Evolutionary conservation across 1,140 invertebrate genomes (phyloP).

Genomic region (Neodiprion virginianus): DNA sequence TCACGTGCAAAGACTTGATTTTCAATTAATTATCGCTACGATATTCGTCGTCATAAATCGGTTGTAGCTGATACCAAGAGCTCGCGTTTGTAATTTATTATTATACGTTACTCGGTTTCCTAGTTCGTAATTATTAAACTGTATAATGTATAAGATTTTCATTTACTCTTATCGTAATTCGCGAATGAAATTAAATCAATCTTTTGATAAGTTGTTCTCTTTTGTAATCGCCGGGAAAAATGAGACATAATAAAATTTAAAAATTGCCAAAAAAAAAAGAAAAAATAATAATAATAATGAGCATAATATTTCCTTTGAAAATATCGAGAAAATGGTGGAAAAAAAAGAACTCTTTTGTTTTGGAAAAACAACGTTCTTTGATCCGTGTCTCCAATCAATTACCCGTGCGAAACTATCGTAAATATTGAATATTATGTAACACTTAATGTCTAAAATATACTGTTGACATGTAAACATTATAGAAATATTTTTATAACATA

Average conservation of each 20-base stretch:
- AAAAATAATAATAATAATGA: neutral
- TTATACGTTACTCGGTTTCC: neutral
- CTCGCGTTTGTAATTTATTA: neutral
- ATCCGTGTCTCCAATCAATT: too few relatives aligned
- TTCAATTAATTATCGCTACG: too few relatives aligned
- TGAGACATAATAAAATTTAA: neutral
- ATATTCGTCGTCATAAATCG: too few relatives aligned
- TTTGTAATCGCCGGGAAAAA: too few relatives aligned
- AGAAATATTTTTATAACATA: slow-evolving; percentile 4
- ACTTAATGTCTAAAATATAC: neutral
- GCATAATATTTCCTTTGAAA: slow-evolving; percentile 1
- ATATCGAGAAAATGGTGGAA: neutral
- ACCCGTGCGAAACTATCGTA: neutral
- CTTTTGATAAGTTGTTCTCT: too few relatives aligned
- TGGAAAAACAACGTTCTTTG: too few relatives aligned
- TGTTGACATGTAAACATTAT: neutral
- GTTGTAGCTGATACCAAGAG: neutral
- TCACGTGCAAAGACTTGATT: too few relatives aligned
- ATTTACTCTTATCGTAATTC: neutral
- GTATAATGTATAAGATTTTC: neutral
- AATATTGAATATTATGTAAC: neutral
- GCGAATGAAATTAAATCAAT: too few relatives aligned
- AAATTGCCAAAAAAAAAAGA: neutral
- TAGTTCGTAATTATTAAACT: too few relatives aligned
- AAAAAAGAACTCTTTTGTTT: neutral